These are phyloP conservation scores for Holothuria leucospilota DNA, from an alignment of 53 echinoderm and acorn worm species.

Conservation along the genomic window DNA sequence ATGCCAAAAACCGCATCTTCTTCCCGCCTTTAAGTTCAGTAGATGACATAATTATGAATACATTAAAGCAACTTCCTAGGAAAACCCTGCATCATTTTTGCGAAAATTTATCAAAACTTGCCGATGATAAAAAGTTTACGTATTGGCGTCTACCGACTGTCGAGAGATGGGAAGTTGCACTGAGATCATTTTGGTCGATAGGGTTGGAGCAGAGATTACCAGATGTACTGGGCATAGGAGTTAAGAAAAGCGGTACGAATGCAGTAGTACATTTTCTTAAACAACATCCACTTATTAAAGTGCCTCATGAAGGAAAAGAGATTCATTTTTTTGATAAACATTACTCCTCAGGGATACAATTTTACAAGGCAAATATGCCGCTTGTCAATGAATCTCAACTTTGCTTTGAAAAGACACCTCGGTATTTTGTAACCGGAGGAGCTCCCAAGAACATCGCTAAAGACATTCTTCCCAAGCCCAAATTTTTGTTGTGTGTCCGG, in stretches of 20 bases:
- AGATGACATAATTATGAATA: background rate
- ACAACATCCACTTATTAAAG: conserved; percentile 54
- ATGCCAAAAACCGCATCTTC: too few relatives aligned
- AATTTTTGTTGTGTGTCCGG: conserved; percentile 48
- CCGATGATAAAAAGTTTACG: background rate
- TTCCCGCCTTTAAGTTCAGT: background rate
- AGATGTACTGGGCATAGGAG: conserved; percentile 58
- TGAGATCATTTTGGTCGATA: background rate
- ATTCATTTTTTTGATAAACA: conserved; percentile 54
- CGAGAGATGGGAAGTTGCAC: conserved; percentile 5
- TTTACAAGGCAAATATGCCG: conserved; percentile 55
- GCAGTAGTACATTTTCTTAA: conserved; percentile 41
- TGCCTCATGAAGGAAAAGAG: conserved; percentile 19
- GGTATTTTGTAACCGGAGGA: conserved; percentile 36
- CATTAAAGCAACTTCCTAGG: background rate
- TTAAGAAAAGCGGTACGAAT: conserved; percentile 53
- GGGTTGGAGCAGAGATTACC: conserved; percentile 57
- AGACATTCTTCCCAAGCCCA: conserved; percentile 27
- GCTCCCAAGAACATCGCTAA: conserved; percentile 34
- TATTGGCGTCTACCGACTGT: background rate
- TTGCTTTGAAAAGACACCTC: conserved; percentile 52
- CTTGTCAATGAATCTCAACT: conserved; percentile 33
- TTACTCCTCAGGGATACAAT: conserved; percentile 45
- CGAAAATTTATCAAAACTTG: background rate
- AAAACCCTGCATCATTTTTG: background rate